Conservation (phyloP, 1,140 invertebrate genomes). For the Onthophagus taurus region DNA sequence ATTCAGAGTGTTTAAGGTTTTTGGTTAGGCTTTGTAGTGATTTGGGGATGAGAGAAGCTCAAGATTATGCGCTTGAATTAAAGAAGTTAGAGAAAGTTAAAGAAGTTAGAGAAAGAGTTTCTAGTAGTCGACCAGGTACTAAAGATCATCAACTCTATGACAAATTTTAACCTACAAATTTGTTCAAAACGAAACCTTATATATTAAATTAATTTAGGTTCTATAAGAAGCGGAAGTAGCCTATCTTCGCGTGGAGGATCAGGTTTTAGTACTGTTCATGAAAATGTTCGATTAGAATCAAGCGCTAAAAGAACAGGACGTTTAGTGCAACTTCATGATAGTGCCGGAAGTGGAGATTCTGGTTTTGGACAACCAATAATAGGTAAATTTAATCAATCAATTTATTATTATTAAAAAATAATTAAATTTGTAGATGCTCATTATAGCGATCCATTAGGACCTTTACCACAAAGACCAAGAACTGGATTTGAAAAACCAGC, state of each 20-base stretch:
- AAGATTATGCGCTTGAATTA: slow-evolving; percentile 68
- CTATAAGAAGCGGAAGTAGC: slow-evolving; percentile 46
- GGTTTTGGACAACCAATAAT: slow-evolving; percentile 28
- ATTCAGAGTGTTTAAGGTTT: slow-evolving; percentile 78
- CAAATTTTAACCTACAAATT: background rate
- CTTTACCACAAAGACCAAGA: slow-evolving; percentile 61
- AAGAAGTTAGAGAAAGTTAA: slow-evolving; percentile 75
- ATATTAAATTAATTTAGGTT: slow-evolving; percentile 33
- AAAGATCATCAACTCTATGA: slow-evolving; percentile 5
- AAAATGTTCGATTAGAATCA: slow-evolving; percentile 32
- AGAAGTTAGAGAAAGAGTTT: slow-evolving; percentile 53
- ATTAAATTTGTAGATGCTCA: slow-evolving; percentile 53
- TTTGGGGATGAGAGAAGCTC: slow-evolving; percentile 70
- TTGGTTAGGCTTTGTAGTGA: slow-evolving; percentile 74
- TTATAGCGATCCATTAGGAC: slow-evolving; percentile 69
- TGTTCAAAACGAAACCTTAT: background rate
- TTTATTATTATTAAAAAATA: too few species aligned
- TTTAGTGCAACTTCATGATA: slow-evolving; percentile 25
- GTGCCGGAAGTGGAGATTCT: slow-evolving; percentile 33
- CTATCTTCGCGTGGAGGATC: slow-evolving; percentile 47
- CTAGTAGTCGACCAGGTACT: slow-evolving; percentile 46
- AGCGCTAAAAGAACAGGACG: slow-evolving; percentile 23
- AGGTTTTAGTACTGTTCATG: slow-evolving; percentile 43
- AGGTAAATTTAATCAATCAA: slow-evolving; percentile 18
- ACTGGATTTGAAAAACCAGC: slow-evolving; percentile 55